phyloP scores from a whole-genome alignment of 2,888 invertebrate species.

The Seira sanloemensis region DNA sequence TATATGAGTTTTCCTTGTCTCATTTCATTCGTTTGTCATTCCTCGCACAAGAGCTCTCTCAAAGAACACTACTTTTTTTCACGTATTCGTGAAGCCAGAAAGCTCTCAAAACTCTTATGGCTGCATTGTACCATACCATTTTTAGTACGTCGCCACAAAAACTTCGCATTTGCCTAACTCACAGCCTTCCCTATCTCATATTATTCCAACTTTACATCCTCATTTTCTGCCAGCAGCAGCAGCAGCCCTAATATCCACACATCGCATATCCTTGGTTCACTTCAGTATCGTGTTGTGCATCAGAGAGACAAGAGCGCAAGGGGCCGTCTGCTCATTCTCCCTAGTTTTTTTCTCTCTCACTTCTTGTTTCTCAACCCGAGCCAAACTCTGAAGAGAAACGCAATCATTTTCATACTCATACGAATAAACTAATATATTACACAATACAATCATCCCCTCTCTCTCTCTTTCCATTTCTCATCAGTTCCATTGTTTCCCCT shows the following conservation, averaged over 20 bases:
- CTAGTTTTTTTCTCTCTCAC: no score
- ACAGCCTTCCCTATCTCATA: not conserved
- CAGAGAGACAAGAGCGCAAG: conserved; percentile 34
- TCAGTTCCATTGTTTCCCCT: not conserved
- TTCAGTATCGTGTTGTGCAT: conserved; percentile 48
- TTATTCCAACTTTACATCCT: not conserved
- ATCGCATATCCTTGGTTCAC: conserved; percentile 35
- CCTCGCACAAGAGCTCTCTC: not conserved
- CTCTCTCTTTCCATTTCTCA: no score
- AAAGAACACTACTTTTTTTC: not conserved
- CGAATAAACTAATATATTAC: not conserved
- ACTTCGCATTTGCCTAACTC: not conserved
- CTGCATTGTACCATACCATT: not conserved
- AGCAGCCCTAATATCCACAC: not conserved
- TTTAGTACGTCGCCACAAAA: not conserved
- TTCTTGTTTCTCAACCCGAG: no score
- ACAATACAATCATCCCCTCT: not conserved
- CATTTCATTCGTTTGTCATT: conserved; percentile 10
- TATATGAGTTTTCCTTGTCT: conserved; percentile 5
- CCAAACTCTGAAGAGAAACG: no score
- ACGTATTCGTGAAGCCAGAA: not conserved
- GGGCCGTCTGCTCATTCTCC: not conserved
- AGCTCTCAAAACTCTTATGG: no score
- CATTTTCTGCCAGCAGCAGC: not conserved
- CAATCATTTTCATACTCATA: not conserved